Conservation (phyloP, 2,113 vertebrate species). For the Bufo bufo region DNA sequence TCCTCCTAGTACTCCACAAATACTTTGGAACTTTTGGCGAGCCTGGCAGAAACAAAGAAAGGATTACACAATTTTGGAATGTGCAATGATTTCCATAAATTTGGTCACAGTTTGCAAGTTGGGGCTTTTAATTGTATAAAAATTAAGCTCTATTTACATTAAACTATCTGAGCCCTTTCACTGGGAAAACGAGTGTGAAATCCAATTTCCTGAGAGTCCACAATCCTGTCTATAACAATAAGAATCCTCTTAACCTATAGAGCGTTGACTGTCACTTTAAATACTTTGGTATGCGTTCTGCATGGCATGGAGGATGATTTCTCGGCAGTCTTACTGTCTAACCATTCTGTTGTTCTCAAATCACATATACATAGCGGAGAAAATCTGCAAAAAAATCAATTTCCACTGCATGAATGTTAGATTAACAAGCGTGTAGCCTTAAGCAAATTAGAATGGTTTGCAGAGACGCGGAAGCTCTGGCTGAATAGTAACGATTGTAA, state of each 20-base stretch:
- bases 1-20: no score
- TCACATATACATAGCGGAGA: constrained; percentile 20
- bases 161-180: not conserved
- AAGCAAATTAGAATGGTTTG: constrained; percentile 16
- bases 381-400: constrained; percentile 38
- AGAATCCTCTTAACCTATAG: not conserved
- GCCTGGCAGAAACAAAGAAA: no score
- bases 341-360: constrained; percentile 17
- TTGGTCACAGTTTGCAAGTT: no score
- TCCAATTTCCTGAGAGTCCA: not conserved
- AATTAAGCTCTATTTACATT: not conserved
- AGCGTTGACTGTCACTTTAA: not conserved
- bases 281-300: not conserved
- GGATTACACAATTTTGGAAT: no score
- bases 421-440: constrained; percentile 33
- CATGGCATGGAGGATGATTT: not conserved
- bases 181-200: not conserved
- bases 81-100: no score
- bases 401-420: constrained; percentile 24
- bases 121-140: not conserved
- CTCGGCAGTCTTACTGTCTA: not conserved
- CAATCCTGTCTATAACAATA: not conserved
- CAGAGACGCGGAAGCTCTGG: not conserved
- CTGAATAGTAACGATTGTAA: constrained; percentile 25
- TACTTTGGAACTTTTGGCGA: no score